A percentile compares a stretch with the other conserved stretches of the same genome.
Evolutionary conservation across 2,113 vertebrate species (phyloP).

Genomic region (Motacilla tschutschensis): DNA sequence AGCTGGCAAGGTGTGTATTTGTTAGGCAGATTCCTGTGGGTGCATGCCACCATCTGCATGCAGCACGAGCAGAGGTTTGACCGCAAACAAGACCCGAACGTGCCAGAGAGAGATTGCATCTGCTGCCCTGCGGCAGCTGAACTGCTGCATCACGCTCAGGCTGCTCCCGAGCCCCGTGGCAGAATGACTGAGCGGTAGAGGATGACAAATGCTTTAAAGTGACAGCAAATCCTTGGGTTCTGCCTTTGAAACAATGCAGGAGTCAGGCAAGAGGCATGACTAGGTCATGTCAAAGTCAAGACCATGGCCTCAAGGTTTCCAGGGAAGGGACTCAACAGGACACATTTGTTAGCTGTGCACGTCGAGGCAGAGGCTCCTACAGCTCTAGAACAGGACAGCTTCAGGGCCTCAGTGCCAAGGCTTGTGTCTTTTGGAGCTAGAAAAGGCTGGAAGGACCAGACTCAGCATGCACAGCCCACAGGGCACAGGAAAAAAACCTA

Average conservation of each 20-base stretch:
- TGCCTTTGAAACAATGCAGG: background rate
- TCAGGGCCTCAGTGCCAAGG: background rate
- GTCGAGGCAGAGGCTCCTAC: background rate
- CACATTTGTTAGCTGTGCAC: background rate
- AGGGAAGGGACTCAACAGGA: background rate
- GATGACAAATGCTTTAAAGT: background rate
- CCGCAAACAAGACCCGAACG: constrained; percentile 13
- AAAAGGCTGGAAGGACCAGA: constrained; percentile 19
- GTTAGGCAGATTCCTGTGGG: constrained; percentile 15
- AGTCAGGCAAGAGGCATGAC: background rate
- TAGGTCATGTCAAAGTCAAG: background rate
- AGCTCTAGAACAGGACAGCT: background rate
- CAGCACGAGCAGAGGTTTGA: constrained; percentile 4
- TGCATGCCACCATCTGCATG: background rate
- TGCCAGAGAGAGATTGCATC: constrained; percentile 30
- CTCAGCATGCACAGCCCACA: constrained; percentile 4
- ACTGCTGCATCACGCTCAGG: constrained; percentile 22
- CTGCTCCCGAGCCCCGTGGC: background rate
- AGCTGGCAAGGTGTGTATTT: background rate
- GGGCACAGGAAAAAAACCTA: background rate
- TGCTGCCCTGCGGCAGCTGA: background rate
- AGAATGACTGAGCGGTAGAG: background rate
- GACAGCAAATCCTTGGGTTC: background rate
- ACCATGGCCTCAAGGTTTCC: background rate
- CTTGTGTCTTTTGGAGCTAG: background rate